Evolutionary conservation across 92 coral and sea anemone genomes (phyloP), one percentile per base, ranked within the genome.

Genomic region (Galaxea fascicularis): DNA sequence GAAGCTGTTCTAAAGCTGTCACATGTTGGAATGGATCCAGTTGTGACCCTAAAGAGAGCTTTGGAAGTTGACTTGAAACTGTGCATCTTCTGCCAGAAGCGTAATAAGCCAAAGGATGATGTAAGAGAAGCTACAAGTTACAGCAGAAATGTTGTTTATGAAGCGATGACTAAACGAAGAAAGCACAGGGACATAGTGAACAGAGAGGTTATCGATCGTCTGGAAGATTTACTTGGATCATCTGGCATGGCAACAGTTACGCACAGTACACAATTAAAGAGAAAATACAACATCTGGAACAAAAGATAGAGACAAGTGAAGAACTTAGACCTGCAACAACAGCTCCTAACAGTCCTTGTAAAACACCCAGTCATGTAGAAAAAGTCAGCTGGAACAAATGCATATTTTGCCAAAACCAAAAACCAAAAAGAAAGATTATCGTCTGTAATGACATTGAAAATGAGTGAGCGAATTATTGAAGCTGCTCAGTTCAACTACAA

Each of bases 391-490:
- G 81, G 85, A 54, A 21, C 35, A 26, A 85, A 9, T 83, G 64
- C 74, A 72, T 78, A 29, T 78, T 89, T 66, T 89, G 86, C 31
- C 91, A 76, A 83, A 84, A 21, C 0, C n/a, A 49, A 79, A n/a
- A 79, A 39, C 53, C 66, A 72, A 68, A 82, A 83, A 60, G 76
- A 77, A 58, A 77, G 87, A 39, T 72, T 83, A 59, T 88, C 91
- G 22, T 71, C 89, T 71, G 91, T 83, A 29, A 84, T 65, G 92
- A 78, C 89, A 16, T 82, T 82, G 20, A 77, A 83, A 67, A 82
- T 90, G 91, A 86, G 90, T 65, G 93, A 91, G 73, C 75, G 76
- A 58, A 82, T 87, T 82, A 56, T 74, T 26, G 91, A 90, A 76
- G 84, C 65, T 30, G 88, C 86, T 13, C 72, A 69, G 78, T 71